phyloP scores from a whole-genome alignment of 2,888 invertebrate genomes.

The Graphium colonna region DNA sequence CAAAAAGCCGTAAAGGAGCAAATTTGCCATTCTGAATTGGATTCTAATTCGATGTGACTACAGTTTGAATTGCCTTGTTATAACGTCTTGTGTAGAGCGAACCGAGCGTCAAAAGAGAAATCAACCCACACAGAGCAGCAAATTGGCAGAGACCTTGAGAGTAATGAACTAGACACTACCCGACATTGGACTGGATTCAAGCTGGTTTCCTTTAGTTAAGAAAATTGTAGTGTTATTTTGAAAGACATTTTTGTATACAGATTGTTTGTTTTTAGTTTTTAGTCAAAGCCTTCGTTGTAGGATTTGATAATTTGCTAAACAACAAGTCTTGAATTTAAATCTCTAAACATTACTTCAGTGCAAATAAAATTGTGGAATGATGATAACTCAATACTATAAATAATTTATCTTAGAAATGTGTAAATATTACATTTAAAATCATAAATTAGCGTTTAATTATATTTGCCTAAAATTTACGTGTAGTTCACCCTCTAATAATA shows the following conservation, averaged over 20 bases:
- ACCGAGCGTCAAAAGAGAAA: constrained; percentile 15
- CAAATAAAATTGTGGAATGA: neutral
- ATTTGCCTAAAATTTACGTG: no score
- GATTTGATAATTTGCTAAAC: no score
- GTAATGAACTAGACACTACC: constrained; percentile 19
- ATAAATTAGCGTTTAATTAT: no score
- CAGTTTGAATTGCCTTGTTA: constrained; percentile 4
- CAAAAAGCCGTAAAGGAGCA: neutral
- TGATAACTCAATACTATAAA: neutral
- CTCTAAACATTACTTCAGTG: no score
- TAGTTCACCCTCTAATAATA: no score
- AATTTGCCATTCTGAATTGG: neutral
- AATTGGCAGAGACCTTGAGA: constrained; percentile 28
- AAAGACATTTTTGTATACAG: no score
- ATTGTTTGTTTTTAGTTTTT: no score
- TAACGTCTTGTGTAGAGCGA: neutral
- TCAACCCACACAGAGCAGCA: constrained; percentile 16
- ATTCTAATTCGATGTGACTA: neutral
- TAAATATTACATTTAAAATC: no score
- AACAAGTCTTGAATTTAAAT: no score
- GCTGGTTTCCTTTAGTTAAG: constrained; percentile 1
- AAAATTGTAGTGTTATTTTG: neutral
- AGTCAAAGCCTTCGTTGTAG: no score
- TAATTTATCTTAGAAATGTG: no score
- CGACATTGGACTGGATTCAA: constrained; percentile 16